Base-by-base conservation (phyloP, 2,888 invertebrate species). In the Pseudoips prasinana region DNA sequence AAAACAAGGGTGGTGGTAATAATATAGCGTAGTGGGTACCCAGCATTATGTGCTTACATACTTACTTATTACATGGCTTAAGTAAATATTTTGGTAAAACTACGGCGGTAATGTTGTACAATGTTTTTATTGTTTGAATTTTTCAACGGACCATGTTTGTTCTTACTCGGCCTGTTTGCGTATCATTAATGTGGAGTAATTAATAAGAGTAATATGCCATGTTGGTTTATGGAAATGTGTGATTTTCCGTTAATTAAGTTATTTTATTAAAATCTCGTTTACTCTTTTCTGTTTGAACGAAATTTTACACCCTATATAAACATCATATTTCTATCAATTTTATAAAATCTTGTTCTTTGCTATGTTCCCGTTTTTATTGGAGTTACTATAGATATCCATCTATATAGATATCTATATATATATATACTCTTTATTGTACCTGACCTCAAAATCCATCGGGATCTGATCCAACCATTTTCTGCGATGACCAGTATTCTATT, bases 1-100 rank as follows among this genome's bases (percentile, higher is more conserved):
- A 87, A 88, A 88, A 87, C 85, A 87, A 79, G 85, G 88, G 87
- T 63, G 54, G 87, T 63, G 54, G 56, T 70, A 65, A 72, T 72
- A 74, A 73, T 67, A 75, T 52, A 47, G 41, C 43, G 29, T 24
- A 31, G 42, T 41, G 37, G 3, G 20, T 20, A 20, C 20, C 20
- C 20, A 5, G 20, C 20, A 2, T 20, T 51, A 53, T 41, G 33
- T 38, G 49, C 39, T 36, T 52, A 57, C 48, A 57, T 54, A 50
- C 39, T 36, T 52, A 57, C 48, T 58, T 54, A 55, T 39, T 67
- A 71, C 57, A 70, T 68, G 65, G 50, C 54, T 54, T 59, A 52
- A 50, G 62, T 67, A 76, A 75, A 74, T 71, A 75, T 58, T 57
- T 47, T 47, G 48, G 43, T 39, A 34, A 48, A 58, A 58, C 55